Base-by-base conservation (phyloP, 2,797 vertebrate genomes). In the Trachops cirrhosus region DNA sequence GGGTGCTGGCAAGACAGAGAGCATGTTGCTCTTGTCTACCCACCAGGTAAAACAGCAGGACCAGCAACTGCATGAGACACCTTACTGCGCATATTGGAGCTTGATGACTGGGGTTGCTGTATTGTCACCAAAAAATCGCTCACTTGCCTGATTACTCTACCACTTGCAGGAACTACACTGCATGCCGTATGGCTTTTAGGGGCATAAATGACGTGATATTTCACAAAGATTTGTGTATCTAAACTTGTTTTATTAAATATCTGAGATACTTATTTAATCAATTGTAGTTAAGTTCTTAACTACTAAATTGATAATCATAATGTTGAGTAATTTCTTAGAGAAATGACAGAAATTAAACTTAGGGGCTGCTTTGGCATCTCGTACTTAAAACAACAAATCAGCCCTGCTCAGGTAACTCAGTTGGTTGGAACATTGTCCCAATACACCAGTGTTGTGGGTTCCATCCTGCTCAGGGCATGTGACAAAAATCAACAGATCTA, bases 1-100 rank as follows among this genome's bases (percentile, higher is more conserved):
- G 99, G 99, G 2, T 99, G 99, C 94, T 98, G 99, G 94, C 99
- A 99, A 98, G 99, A 99, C 24, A 99, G 99, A 86, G 99, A 99
- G 98, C 99, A 99, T 0, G 99, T 99, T 6, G 99, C 99, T 74
- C 98, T 99, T 96, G 99, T 99, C 93, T 99, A 99, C 98, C 99
- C 99, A 0, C 99, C 99, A 98, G 99, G 88, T 82, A 59, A 89
- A 46, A 59, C 29, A 11, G 41, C 34, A 14, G 6, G 52, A 7
- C 22, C 5, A 19, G n/a, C 37, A 2, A 0, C 44, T 15, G 8
- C 46, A 6, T 3, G 1, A 64, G 37, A 37, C 19, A 1, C 34
- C 24, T 15, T 9, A 21, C 19, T 21, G 21, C 8, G 18, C 29
- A 1, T 1, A 0, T 4, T 0, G 7, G 14, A 15, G 16, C 54